Base-by-base conservation (phyloP, 2,797 vertebrate species). In the Ctenosaura bakeri region DNA sequence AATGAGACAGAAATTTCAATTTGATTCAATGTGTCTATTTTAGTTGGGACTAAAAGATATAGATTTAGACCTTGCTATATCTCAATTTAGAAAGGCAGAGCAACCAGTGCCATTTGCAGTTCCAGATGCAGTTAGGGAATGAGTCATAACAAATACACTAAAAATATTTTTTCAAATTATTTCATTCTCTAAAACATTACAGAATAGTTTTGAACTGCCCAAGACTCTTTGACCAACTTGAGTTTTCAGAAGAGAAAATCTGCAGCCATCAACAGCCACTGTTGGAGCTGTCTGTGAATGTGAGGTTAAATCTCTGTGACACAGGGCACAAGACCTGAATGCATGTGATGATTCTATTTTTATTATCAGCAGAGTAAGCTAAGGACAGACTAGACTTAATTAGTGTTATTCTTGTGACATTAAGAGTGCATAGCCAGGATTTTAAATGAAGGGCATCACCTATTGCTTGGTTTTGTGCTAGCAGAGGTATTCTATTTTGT, bases 371-470 rank as follows among this genome's bases (percentile, higher is more conserved):
- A 85, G 77, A 86, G 62, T 50, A 62, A 66, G 14, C 2, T 22
- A 78, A 84, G 73, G 18, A 29, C 64, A 73, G 35, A 38, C 35
- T 66, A 79, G 5, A 50, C 16, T 85, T 85, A 85, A 54, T 85
- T 85, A 66, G 76, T 56, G 35, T 56, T 80, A 69, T 84, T 79
- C 82, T 62, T 85, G 16, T 79, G 50, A 54, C 14, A 69, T 79
- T 71, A 83, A n/a, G 69, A 83, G 9, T 74, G 16, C 50, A 59
- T 32, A 78, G 46, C 64, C 20, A 46, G 50, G 71, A 85, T 86
- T 71, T 89, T 66, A 89, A 89, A 54, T 32, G 71, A 46, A 88
- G 64, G 79, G 13, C n/a, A 88, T 71, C 32, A 50, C 26, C 66
- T 71, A 42, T n/a, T 83, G 10, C 32, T 77, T 29, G 32, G 14